phyloP scores from a whole-genome alignment of 1,140 invertebrate species.

The Drosophila sproati region DNA sequence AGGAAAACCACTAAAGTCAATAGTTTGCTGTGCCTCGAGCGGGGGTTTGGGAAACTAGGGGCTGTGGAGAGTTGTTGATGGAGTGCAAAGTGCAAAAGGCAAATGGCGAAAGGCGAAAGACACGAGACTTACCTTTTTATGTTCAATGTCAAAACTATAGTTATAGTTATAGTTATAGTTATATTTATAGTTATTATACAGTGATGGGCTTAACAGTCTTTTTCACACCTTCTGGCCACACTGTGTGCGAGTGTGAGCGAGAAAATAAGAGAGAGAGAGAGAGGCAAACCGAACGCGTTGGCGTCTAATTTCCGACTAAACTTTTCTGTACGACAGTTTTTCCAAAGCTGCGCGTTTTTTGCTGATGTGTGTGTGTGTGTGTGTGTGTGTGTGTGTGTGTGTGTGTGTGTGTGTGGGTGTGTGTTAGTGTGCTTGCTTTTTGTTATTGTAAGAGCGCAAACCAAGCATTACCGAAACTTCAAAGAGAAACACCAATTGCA shows the following conservation, averaged over 20 bases:
- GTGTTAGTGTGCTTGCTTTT: conserved; percentile 1
- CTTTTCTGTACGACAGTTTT: conserved; percentile 59
- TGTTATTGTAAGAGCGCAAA: conserved; percentile 39
- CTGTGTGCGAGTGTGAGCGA: conserved; percentile 18
- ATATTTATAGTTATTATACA: conserved; percentile 22
- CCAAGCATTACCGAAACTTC: conserved; percentile 21
- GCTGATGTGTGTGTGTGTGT: conserved; percentile 53
- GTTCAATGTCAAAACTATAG: not conserved
- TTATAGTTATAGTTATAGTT: not conserved
- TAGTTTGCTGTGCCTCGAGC: conserved; percentile 5
- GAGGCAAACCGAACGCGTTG: conserved; percentile 65
- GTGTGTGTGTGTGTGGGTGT: conserved; percentile 9
- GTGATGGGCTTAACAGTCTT: conserved; percentile 28
- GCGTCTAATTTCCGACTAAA: conserved; percentile 77
- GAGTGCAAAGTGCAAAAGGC: no score
- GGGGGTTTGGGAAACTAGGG: not conserved
- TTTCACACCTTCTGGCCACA: conserved; percentile 37
- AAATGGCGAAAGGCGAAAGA: not conserved
- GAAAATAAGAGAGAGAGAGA: conserved; percentile 15
- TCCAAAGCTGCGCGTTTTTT: conserved; percentile 61
- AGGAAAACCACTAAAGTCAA: conserved; percentile 32
- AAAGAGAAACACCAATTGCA: conserved; percentile 9
- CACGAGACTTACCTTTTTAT: not conserved
- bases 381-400: conserved; percentile 8
- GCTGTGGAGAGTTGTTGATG: not conserved